Evolutionary conservation across 2,797 vertebrate species (phyloP).

Genomic region (Hoplostethus mediterraneus): DNA sequence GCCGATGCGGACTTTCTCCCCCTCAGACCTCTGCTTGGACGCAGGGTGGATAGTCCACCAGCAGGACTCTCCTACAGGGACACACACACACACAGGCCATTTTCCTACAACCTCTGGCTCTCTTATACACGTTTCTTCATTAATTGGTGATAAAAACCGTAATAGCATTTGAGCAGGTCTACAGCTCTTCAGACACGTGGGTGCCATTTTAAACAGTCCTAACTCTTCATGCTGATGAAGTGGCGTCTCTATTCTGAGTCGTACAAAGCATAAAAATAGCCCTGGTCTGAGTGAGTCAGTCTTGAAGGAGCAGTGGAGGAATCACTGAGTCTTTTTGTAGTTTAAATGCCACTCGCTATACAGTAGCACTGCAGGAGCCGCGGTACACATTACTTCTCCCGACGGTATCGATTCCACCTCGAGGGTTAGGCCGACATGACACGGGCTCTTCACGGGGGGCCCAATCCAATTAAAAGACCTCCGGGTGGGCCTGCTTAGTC

Average conservation of each 20-base stretch:
- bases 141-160: background rate
- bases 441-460: constrained; percentile 1
- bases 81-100: constrained; percentile 11
- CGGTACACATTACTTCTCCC: constrained; percentile 15
- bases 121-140: background rate
- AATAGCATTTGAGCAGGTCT: background rate
- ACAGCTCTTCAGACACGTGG: background rate
- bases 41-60: constrained; percentile 99
- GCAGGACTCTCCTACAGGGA: constrained; percentile 91
- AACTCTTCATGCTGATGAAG: background rate
- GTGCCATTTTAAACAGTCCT: constrained; percentile 8
- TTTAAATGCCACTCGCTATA: constrained; percentile 35
- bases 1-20: constrained; percentile 98
- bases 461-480: constrained; percentile 19
- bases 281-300: constrained; percentile 23
- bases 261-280: constrained; percentile 49
- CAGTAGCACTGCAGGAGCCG: constrained; percentile 9
- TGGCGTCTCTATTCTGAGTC: constrained; percentile 12
- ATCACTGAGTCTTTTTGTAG: constrained; percentile 18
- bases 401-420: constrained; percentile 25
- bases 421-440: constrained; percentile 33
- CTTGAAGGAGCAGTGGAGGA: constrained; percentile 29
- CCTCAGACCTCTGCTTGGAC: constrained; percentile 98
- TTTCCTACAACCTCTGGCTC: no score
- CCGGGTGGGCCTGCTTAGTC: constrained; percentile 7